A percentile compares a stretch with the other conserved stretches of the same genome.
Evolutionary conservation across 2,113 vertebrate genomes (phyloP).

Genomic region (Gorsachius goisagi): DNA sequence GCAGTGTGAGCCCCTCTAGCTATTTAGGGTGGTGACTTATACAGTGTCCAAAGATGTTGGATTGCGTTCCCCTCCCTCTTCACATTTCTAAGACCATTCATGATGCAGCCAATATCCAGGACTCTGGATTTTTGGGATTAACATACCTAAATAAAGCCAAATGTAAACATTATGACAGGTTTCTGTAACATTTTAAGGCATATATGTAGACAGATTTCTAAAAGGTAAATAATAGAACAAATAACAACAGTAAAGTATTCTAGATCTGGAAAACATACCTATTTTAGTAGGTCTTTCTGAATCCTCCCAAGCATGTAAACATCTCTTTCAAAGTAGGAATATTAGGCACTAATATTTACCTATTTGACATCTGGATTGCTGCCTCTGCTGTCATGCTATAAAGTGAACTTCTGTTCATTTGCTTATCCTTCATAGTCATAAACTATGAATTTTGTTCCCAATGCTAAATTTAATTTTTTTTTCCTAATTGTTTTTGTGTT

Average conservation of each 20-base stretch:
- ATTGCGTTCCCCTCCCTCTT: background rate
- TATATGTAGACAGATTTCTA: background rate
- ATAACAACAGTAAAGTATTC: background rate
- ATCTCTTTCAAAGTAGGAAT: background rate
- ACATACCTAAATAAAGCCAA: background rate
- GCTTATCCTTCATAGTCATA: slow-evolving; percentile 29
- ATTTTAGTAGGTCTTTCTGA: background rate
- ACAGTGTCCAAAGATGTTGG: fast-evolving
- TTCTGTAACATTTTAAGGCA: background rate
- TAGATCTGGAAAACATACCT: background rate
- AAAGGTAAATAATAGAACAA: background rate
- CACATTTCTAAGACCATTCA: background rate
- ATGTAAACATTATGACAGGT: background rate
- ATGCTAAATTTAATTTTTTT: slow-evolving; percentile 32
- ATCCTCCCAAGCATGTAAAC: background rate
- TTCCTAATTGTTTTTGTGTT: slow-evolving; percentile 58
- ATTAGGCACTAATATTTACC: background rate
- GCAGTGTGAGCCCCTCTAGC: background rate
- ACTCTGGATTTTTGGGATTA: background rate
- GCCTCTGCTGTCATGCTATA: background rate
- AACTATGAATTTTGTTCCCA: background rate
- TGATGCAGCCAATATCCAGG: background rate
- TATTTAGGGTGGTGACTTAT: background rate
- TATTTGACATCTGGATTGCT: background rate
- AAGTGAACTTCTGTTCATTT: slow-evolving; percentile 6